phyloP scores from a whole-genome alignment of 1,140 invertebrate species.

The Steinernema feltiae region DNA sequence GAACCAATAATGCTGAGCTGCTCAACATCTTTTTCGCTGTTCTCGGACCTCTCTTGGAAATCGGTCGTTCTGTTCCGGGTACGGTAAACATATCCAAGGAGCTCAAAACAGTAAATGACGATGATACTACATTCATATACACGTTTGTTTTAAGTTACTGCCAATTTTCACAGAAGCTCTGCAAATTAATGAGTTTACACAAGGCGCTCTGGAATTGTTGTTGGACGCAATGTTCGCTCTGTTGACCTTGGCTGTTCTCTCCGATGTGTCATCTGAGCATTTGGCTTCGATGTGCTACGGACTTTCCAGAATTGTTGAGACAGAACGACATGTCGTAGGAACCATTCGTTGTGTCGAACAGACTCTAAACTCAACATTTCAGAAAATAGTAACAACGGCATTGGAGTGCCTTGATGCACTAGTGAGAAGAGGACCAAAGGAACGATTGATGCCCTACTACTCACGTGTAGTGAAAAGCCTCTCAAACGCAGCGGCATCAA shows the following conservation, averaged over 20 bases:
- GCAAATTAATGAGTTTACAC: not conserved
- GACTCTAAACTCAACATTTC: not conserved
- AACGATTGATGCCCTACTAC: not conserved
- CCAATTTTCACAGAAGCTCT: not conserved
- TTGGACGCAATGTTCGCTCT: not conserved
- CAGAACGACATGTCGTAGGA: not conserved
- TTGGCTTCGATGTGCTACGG: not conserved
- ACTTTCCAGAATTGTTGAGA: not conserved
- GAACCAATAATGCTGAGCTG: not conserved
- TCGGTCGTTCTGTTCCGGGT: not conserved
- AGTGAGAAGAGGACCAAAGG: not conserved
- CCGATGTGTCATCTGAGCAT: not conserved
- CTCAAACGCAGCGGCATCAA: not conserved
- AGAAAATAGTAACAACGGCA: not conserved
- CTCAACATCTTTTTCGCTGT: not conserved
- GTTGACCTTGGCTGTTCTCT: not conserved
- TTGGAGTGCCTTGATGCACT: not conserved
- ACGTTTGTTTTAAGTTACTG: not conserved
- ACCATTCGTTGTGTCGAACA: not conserved
- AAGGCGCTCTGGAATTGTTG: not conserved
- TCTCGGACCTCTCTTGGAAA: not conserved
- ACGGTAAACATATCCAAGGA: not conserved
- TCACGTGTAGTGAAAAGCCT: not conserved
- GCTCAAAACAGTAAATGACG: not conserved
- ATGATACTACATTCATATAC: not conserved